These are phyloP conservation scores for Ciona savignyi DNA, from an alignment of 23 tunicate species.

Conservation along the genomic window DNA sequence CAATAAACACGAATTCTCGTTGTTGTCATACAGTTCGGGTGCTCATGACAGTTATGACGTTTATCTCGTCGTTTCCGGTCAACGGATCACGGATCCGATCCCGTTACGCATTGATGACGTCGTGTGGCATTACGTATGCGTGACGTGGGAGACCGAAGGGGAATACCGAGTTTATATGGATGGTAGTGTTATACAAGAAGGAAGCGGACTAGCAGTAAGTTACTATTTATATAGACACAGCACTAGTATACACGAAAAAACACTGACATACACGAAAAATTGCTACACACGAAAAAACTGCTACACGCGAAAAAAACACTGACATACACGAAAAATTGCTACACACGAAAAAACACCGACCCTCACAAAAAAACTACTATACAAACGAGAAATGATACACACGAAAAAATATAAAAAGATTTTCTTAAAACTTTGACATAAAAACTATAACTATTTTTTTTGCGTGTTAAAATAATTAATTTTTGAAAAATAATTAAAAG, in stretches of 20 bases:
- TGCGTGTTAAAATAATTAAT: too few relatives aligned
- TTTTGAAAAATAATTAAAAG: too few relatives aligned
- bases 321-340: too few relatives aligned
- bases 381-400: too few relatives aligned
- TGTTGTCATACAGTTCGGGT: slow-evolving; percentile 3
- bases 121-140: slow-evolving; percentile 28
- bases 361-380: too few relatives aligned
- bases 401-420: too few relatives aligned
- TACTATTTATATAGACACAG: background rate
- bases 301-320: background rate
- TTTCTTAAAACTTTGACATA: too few relatives aligned
- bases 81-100: background rate
- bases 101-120: slow-evolving; percentile 33
- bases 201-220: background rate
- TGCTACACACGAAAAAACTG: too few relatives aligned
- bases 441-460: too few relatives aligned
- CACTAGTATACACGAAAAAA: too few relatives aligned
- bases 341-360: too few relatives aligned
- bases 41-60: slow-evolving; percentile 6
- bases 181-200: background rate
- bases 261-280: too few relatives aligned
- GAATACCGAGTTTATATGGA: slow-evolving; percentile 11
- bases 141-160: slow-evolving; percentile 12
- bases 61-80: slow-evolving; percentile 5
- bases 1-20: background rate